These are phyloP conservation scores for Eustalomyia histrio DNA, from an alignment of 2,888 invertebrate species.

Conservation along the genomic window DNA sequence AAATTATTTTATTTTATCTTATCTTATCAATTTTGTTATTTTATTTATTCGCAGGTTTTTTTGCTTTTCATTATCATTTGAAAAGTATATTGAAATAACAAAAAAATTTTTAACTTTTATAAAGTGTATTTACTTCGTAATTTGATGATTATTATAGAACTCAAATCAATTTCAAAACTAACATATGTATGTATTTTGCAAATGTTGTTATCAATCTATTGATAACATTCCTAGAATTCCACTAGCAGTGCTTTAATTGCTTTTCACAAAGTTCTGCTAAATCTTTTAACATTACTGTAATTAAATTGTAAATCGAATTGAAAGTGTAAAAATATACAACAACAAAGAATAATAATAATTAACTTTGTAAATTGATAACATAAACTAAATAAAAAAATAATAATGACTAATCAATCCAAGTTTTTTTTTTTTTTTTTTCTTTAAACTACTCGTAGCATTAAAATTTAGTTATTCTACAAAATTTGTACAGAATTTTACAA, in stretches of 20 bases:
- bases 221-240: not conserved
- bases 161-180: not conserved
- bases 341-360: not conserved
- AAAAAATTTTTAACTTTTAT: not conserved
- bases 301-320: not conserved
- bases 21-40: constrained; percentile 1
- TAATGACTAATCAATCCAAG: not conserved
- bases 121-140: not conserved
- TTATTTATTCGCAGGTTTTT: not conserved
- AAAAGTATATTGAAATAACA: not conserved
- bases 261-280: not conserved
- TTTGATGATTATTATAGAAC: not conserved
- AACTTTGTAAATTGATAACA: constrained; percentile 4
- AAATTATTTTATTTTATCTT: not conserved
- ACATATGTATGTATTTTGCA: not conserved
- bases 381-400: not conserved
- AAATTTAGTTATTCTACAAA: no score
- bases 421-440: no score
- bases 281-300: not conserved
- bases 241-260: not conserved
- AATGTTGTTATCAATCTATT: not conserved
- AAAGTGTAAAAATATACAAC: not conserved
- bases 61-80: constrained; percentile 2
- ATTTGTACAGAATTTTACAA: no score
- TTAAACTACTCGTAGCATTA: no score